Base-by-base conservation (phyloP, 1,140 invertebrate species). In the Drosophila lacertosa region DNA sequence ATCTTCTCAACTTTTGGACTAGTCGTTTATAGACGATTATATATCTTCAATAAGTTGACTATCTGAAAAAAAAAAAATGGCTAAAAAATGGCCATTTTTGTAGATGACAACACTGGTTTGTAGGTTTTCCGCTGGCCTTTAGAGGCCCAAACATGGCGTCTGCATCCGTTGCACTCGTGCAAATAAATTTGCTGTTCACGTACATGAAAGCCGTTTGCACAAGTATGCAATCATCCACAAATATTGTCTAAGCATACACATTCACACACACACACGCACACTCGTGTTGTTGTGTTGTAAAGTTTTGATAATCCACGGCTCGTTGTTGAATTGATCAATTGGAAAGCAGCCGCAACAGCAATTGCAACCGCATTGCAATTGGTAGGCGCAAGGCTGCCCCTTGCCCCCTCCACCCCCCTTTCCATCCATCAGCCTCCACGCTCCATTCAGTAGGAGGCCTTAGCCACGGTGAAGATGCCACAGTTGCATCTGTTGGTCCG, bases 111-210 rank as follows among this genome's bases (percentile, higher is more conserved):
- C 26, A 29, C 26, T 47, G n/a, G 24, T 9, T 37, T 32, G 3
- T 29, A 7, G 22, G 16, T n/a, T n/a, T n/a, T n/a, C n/a, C n/a
- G n/a, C n/a, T n/a, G n/a, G n/a, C n/a, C n/a, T n/a, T n/a, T n/a
- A n/a, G 24, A 7, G 42, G 29, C 13, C 39, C 64, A 62, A 57
- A 57, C 54, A 40, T 42, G 22, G 65, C 47, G 48, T 20, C 65
- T 54, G 74, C 78, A 83, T 83, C 78, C 75, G 82, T 82, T 78
- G 78, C 78, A 82, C 35, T 82, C 84, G 68, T 77, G 81, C 80
- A 84, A 84, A 84, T 84, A 84, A 84, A 84, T 84, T 84, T 86
- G 82, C 77, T 67, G 80, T 86, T 84, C 81, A 84, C 80, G 81
- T 84, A 74, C 78, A 81, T 69, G 78, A 81, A 82, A 81, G 78